Evolutionary conservation across 2,888 invertebrate genomes (phyloP).

Genomic region (Antheraea yamamai): DNA sequence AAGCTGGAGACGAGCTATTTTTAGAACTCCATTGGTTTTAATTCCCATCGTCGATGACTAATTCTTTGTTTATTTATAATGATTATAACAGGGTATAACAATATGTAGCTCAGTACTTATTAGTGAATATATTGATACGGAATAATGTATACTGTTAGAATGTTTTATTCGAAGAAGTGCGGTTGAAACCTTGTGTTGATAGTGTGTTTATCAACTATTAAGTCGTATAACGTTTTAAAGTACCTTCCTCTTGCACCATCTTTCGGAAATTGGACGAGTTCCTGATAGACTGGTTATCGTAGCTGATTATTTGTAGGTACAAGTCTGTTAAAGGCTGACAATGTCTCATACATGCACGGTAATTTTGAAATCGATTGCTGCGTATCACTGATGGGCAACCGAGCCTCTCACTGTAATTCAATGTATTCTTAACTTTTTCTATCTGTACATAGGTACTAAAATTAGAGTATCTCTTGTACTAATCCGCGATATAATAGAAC

Average conservation of each 20-base stretch:
- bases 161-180: too few species aligned
- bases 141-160: too few species aligned
- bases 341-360: slow-evolving; percentile 45
- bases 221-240: not conserved
- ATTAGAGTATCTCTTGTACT: not conserved
- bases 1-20: too few species aligned
- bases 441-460: not conserved
- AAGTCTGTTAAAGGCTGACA: slow-evolving; percentile 49
- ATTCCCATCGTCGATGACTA: too few species aligned
- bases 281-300: slow-evolving; percentile 19
- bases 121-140: too few species aligned
- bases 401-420: slow-evolving; percentile 51
- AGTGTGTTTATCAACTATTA: not conserved
- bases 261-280: slow-evolving; percentile 14
- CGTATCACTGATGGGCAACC: slow-evolving; percentile 51
- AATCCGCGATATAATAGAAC: too few species aligned
- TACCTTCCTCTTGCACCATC: not conserved
- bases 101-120: too few species aligned
- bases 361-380: slow-evolving; percentile 55
- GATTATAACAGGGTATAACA: too few species aligned
- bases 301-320: slow-evolving; percentile 49
- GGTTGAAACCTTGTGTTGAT: too few species aligned
- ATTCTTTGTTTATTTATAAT: too few species aligned
- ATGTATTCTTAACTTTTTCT: not conserved
- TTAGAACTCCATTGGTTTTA: too few species aligned